A percentile compares a stretch with the other conserved stretches of the same genome.
Conservation (phyloP, 2,113 vertebrate genomes). For the Melierax canorus region DNA sequence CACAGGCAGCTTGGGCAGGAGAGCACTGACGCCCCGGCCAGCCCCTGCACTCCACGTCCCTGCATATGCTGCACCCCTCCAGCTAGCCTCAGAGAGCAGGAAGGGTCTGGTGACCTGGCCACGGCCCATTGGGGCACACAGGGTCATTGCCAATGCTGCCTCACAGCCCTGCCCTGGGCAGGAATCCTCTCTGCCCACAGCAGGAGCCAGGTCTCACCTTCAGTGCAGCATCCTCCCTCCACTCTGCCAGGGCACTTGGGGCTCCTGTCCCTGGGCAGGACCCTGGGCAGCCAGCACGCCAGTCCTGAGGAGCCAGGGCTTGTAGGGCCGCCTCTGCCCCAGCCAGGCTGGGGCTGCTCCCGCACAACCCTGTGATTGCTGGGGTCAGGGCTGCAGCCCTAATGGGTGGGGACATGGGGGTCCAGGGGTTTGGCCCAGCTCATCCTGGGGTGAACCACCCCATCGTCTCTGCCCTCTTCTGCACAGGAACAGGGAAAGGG, state of each 20-base stretch:
- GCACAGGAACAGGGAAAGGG: fast-evolving
- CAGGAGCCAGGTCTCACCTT: not conserved
- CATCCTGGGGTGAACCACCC: not conserved
- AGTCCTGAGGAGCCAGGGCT: not conserved
- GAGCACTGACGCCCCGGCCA: not conserved
- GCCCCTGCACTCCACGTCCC: not conserved
- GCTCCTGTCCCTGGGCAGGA: not conserved
- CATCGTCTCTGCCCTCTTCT: not conserved
- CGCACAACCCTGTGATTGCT: fast-evolving
- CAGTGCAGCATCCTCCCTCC: fast-evolving
- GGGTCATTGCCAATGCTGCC: not conserved
- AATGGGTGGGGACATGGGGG: fast-evolving
- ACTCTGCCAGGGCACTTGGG: fast-evolving
- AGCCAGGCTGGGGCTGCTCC: not conserved
- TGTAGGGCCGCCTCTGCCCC: not conserved
- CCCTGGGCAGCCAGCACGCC: not conserved
- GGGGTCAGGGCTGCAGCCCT: not conserved
- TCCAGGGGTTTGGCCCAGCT: too few species aligned
- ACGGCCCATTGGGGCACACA: fast-evolving
- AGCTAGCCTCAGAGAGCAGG: fast-evolving
- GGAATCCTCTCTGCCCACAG: not conserved
- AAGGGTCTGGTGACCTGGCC: fast-evolving
- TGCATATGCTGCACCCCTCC: fast-evolving
- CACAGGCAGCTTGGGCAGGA: fast-evolving
- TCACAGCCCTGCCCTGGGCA: not conserved